These are phyloP conservation scores for Leucophenga varia DNA, from an alignment of 1,140 invertebrate genomes.

Conservation along the genomic window DNA sequence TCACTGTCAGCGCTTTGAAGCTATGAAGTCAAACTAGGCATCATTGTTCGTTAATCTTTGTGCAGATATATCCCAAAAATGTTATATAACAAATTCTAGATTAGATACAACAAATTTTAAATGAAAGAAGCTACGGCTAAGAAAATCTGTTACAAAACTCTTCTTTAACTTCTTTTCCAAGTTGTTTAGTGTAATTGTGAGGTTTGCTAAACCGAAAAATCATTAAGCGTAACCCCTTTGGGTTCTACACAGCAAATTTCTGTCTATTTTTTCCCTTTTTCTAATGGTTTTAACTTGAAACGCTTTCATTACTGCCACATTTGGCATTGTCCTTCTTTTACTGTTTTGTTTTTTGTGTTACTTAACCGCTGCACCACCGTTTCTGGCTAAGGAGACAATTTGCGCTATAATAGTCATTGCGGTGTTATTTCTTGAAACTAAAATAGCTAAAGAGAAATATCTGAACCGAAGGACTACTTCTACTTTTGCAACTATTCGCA, in stretches of 20 bases:
- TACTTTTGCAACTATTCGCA: slow-evolving; percentile 42
- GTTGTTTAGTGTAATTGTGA: too few species aligned
- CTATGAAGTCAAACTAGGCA: neutral
- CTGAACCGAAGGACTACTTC: too few species aligned
- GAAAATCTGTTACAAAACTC: neutral
- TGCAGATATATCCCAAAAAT: slow-evolving; percentile 43
- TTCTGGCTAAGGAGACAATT: slow-evolving; percentile 31
- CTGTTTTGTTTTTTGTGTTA: slow-evolving; percentile 17
- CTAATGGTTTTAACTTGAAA: neutral
- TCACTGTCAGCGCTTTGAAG: slow-evolving; percentile 13
- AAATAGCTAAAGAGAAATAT: slow-evolving; percentile 17
- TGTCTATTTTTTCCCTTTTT: slow-evolving; percentile 26
- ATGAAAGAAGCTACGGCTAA: neutral
- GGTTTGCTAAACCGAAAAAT: slow-evolving; percentile 27
- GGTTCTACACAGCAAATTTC: too few species aligned
- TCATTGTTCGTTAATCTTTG: slow-evolving; percentile 38
- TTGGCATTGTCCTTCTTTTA: slow-evolving; percentile 1
- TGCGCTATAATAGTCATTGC: slow-evolving; percentile 29
- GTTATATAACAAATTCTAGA: too few species aligned
- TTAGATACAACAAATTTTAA: too few species aligned
- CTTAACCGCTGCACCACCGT: too few species aligned
- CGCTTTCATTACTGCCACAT: too few species aligned
- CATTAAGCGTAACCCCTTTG: slow-evolving; percentile 47
- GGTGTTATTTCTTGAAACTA: slow-evolving; percentile 12
- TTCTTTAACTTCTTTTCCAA: too few species aligned